Evolutionary conservation across 2,888 invertebrate species (phyloP).

Genomic region (Luffia ferchaultella): DNA sequence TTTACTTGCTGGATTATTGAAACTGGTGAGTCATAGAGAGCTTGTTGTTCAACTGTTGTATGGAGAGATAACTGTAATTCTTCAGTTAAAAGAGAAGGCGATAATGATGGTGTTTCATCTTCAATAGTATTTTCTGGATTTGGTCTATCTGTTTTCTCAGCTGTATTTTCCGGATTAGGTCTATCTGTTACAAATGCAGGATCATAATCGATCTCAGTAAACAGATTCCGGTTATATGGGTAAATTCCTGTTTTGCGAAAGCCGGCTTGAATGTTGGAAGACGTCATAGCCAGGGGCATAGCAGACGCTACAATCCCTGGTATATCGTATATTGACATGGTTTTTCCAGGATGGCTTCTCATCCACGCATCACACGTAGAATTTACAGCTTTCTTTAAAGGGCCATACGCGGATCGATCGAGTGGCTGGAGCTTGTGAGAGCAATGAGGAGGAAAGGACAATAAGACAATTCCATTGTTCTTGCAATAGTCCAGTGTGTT

Average conservation of each 20-base stretch:
- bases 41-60: neutral
- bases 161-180: neutral
- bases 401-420: too few relatives aligned
- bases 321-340: neutral
- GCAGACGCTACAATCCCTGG: neutral
- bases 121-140: neutral
- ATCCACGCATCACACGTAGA: too few relatives aligned
- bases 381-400: too few relatives aligned
- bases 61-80: neutral
- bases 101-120: neutral
- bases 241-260: conserved; percentile 2
- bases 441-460: too few relatives aligned
- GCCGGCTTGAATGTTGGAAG: neutral
- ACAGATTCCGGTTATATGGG: neutral
- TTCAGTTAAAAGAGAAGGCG: neutral
- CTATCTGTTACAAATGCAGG: neutral
- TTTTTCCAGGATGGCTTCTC: conserved; percentile 1
- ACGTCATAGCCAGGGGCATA: neutral
- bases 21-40: neutral
- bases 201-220: neutral
- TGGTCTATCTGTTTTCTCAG: neutral
- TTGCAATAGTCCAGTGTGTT: too few relatives aligned
- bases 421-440: too few relatives aligned
- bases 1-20: too few relatives aligned
- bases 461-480: too few relatives aligned